Conservation (phyloP, 2,797 vertebrate genomes). For the Enteromius thamalakanensis region DNA sequence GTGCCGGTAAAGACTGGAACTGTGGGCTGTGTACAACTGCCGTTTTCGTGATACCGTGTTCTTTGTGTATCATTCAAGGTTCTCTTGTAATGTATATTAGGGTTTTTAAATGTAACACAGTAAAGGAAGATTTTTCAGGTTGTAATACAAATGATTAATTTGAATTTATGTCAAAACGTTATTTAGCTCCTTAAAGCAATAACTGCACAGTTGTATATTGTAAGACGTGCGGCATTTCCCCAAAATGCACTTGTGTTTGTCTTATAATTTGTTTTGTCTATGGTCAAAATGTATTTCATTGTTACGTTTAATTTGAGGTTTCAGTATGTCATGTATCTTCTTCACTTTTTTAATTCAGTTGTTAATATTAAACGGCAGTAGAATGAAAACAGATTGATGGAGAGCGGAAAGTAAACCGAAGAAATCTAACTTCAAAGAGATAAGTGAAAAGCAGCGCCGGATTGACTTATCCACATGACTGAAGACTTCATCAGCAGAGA, state of each 20-base stretch:
- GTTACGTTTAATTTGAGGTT: not conserved
- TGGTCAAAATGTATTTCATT: not conserved
- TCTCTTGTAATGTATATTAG: not conserved
- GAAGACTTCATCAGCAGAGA: conserved; percentile 14
- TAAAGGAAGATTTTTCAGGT: not conserved
- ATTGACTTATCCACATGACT: not conserved
- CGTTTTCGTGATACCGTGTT: not conserved
- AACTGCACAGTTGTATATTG: not conserved
- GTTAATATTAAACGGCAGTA: not conserved
- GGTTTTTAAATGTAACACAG: not conserved
- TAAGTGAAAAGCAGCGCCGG: not conserved
- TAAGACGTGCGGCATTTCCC: not conserved
- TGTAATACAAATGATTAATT: not conserved
- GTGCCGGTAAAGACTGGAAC: not conserved
- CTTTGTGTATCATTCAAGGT: not conserved
- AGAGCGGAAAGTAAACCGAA: not conserved
- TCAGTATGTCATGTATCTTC: not conserved
- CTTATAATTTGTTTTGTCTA: not conserved
- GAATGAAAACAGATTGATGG: not conserved
- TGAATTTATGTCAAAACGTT: not conserved
- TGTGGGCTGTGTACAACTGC: not conserved
- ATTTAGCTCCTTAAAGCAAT: not conserved
- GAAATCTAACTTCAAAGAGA: not conserved
- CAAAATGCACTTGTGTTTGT: not conserved
- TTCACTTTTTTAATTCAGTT: not conserved